A percentile compares a stretch with the other conserved stretches of the same genome.
Conservation (phyloP, 2,888 invertebrate genomes). For the Hydraecia micacea region DNA sequence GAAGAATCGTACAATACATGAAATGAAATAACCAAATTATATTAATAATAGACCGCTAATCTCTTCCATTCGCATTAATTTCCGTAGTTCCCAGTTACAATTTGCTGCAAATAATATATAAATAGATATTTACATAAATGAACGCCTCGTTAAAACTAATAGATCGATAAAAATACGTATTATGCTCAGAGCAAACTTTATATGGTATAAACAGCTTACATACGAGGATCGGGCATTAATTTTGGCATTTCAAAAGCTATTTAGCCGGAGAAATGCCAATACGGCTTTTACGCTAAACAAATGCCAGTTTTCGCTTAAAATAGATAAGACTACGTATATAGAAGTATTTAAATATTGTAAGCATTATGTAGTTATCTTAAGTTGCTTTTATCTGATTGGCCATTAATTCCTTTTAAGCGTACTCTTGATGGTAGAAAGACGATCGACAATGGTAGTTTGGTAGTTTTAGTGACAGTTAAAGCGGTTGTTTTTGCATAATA, state of each 20-base stretch:
- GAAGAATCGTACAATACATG: constrained; percentile 21
- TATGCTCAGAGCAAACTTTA: constrained; percentile 41
- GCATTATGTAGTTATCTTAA: constrained; percentile 49
- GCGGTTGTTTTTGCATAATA: constrained; percentile 48
- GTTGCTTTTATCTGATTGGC: constrained; percentile 56
- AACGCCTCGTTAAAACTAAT: constrained; percentile 46
- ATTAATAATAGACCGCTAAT: constrained; percentile 32
- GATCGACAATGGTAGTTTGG: constrained; percentile 44
- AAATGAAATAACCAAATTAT: constrained; percentile 37
- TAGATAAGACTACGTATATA: constrained; percentile 30
- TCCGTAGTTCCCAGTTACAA: constrained; percentile 24
- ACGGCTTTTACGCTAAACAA: constrained; percentile 44
- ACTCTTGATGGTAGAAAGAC: constrained; percentile 42
- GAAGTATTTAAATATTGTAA: constrained; percentile 53
- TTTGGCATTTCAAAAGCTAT: constrained; percentile 63
- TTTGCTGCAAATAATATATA: constrained; percentile 17
- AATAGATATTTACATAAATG: constrained; percentile 32
- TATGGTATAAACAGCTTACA: constrained; percentile 54
- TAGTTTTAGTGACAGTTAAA: constrained; percentile 36
- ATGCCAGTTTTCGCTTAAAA: constrained; percentile 53
- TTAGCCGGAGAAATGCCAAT: constrained; percentile 56
- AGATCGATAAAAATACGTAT: constrained; percentile 51
- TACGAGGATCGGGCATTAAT: constrained; percentile 52
- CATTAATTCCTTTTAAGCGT: constrained; percentile 53
- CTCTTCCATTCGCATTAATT: constrained; percentile 17